phyloP scores from a whole-genome alignment of 2,888 invertebrate species.

The Pristionchus entomophagus region DNA sequence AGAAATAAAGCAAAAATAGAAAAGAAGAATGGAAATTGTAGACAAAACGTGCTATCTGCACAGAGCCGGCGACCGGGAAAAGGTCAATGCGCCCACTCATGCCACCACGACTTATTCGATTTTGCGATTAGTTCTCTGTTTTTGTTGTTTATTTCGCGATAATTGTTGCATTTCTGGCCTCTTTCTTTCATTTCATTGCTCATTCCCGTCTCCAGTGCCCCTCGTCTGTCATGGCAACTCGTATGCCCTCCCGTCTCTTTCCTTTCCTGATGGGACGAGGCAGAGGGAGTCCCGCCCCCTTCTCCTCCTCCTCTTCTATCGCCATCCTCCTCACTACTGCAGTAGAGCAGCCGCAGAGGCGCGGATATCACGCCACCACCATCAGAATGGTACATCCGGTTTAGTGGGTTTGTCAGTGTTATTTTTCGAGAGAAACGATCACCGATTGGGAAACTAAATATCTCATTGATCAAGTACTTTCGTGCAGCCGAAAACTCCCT shows the following conservation, averaged over 20 bases:
- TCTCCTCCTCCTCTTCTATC: not conserved
- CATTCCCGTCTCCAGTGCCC: not conserved
- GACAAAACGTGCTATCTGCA: not conserved
- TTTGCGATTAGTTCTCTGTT: not conserved
- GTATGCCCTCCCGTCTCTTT: not conserved
- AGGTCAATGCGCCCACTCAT: not conserved
- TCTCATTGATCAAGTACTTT: no score
- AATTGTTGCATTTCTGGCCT: not conserved
- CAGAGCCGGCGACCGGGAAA: conserved; percentile 8
- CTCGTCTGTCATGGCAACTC: conserved; percentile 26
- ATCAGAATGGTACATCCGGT: conserved; percentile 32
- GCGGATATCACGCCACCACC: not conserved
- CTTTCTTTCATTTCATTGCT: not conserved
- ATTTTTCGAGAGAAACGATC: no score
- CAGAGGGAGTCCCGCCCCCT: not conserved
- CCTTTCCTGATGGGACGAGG: not conserved
- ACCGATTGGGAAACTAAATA: no score
- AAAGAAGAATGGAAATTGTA: not conserved
- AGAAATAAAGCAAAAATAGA: not conserved
- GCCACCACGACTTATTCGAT: not conserved
- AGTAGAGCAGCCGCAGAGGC: not conserved
- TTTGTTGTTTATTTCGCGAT: not conserved
- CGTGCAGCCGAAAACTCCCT: no score
- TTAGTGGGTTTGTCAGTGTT: not conserved
- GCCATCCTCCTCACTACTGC: not conserved